Base-by-base conservation (phyloP, 1,140 invertebrate species). In the Zaprionus tsacasi region DNA sequence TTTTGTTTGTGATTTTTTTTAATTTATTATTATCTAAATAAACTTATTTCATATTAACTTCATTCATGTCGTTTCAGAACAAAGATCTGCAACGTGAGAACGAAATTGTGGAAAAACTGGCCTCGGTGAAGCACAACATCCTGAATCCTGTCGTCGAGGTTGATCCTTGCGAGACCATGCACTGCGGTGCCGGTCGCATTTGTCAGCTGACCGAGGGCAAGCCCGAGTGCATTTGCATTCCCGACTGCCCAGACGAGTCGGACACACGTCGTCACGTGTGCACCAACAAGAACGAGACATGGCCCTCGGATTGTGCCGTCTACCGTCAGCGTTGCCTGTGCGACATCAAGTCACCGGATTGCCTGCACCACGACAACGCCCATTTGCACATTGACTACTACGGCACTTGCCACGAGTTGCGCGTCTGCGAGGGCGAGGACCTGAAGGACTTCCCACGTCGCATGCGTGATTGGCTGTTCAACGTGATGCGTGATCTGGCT, bases 391-490 rank as follows among this genome's bases (percentile, higher is more conserved):
- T 99, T 82, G 97, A 98, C 79, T 99, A 99, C 93, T 98, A 98
- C 83, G 97, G 97, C 54, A 94, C 94, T 60, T 98, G 97, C 92
- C 94, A 96, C 68, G 94, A 97, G 86, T 96, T 97, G 93, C 95
- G 80, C 10, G 94, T 95, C 78, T 99, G 98, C 93, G 94, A 94
- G 30, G 94, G 96, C 38, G 96, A 96, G 68, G 97, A 99, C 92
- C 96, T 98, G 95, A 93, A 95, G 6, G 97, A 98, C 93, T 98
- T 98, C 93, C 97, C 97, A 21, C 94, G 98, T 25, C 95, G 98
- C 79, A 99, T 99, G 98, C 95, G 97, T 48, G 98, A 99, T 86
- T 99, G 98, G 98, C 95, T 99, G 7, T 99, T 98, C 94, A 98
- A 98, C 94, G 96, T 99, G 59, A 98, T 98, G 97, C 95, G 97